Base-by-base conservation (phyloP, 2,797 vertebrate species). In the Astyanax mexicanus region DNA sequence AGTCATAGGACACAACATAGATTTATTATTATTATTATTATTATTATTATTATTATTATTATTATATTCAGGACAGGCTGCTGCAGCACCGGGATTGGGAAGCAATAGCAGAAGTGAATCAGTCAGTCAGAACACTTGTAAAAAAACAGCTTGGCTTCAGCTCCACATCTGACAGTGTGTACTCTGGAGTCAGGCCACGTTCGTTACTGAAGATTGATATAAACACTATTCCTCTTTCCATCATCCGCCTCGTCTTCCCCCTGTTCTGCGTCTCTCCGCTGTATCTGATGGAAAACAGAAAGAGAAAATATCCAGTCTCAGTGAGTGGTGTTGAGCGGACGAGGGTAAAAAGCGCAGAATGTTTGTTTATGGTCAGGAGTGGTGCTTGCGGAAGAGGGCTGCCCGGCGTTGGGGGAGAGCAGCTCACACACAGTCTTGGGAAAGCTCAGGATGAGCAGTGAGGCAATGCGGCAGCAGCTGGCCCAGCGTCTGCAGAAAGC, bases 281-380 rank as follows among this genome's bases (percentile, higher is more conserved):
- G 66, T 77, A 72, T 81, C 77, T 83, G 76, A 82, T 84, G 68
- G 65, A 80, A 78, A 83, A 79, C 72, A 81, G 82, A 79, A 35
- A 72, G 70, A 72, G 68, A 64, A 81, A 79, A 79, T 71, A 71
- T 79, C 85, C 73, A 6, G 55, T 66, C 72, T 78, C 79, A 61
- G 77, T 44, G 32, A 74, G 57, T 69, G 23, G 57, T n/a, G 54
- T 70, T 69, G 72, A 38, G 78, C 23, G 69, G 74, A 67, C 47
- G 47, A 19, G 38, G 23, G 21, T 64, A 77, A 72, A 75, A 74
- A 52, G 60, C 57, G 13, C 65, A 69, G 78, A 78, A 58, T 88
- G 84, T 88, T 88, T 79, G 84, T 86, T 85, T 86, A 86, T 78
- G 79, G 77, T 78, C 87, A 51, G 78, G 51, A 86, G 70, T 58